Conservation (phyloP, 2,888 invertebrate species). For the Ferdinandea cuprea region DNA sequence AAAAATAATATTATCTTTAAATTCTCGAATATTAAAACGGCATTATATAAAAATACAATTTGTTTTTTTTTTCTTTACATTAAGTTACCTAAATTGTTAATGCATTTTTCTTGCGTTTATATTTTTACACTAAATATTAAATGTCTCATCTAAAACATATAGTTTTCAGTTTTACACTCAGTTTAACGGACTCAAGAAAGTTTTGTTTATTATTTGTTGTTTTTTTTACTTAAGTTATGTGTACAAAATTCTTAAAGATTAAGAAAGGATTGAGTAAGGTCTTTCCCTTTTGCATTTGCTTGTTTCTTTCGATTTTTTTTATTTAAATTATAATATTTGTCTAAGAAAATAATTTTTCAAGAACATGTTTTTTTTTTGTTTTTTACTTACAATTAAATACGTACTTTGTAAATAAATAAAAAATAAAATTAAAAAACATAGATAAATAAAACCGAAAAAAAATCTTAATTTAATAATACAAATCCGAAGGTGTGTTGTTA, state of each 20-base stretch:
- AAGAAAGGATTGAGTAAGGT: slow-evolving; percentile 38
- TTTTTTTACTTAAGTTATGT: slow-evolving; percentile 33
- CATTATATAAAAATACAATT: slow-evolving; percentile 55
- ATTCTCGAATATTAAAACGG: slow-evolving; percentile 28
- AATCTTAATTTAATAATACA: slow-evolving; percentile 65
- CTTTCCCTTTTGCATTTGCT: slow-evolving; percentile 22
- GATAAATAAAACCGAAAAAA: no score
- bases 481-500: slow-evolving; percentile 49
- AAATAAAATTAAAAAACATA: no score
- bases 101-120: slow-evolving; percentile 48
- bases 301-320: slow-evolving; percentile 27
- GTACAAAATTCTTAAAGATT: slow-evolving; percentile 63
- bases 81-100: slow-evolving; percentile 49
- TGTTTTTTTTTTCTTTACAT: slow-evolving; percentile 38
- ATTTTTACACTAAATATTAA: slow-evolving; percentile 51
- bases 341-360: slow-evolving; percentile 4
- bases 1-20: slow-evolving; percentile 6
- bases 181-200: slow-evolving; percentile 22
- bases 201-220: background rate
- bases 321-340: slow-evolving; percentile 7
- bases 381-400: slow-evolving; percentile 49
- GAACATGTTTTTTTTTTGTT: slow-evolving; percentile 25
- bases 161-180: slow-evolving; percentile 3
- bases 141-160: slow-evolving; percentile 9
- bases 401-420: slow-evolving; percentile 48